Conservation (phyloP, 1,140 invertebrate species). For the Philotrypesis tridentata region DNA sequence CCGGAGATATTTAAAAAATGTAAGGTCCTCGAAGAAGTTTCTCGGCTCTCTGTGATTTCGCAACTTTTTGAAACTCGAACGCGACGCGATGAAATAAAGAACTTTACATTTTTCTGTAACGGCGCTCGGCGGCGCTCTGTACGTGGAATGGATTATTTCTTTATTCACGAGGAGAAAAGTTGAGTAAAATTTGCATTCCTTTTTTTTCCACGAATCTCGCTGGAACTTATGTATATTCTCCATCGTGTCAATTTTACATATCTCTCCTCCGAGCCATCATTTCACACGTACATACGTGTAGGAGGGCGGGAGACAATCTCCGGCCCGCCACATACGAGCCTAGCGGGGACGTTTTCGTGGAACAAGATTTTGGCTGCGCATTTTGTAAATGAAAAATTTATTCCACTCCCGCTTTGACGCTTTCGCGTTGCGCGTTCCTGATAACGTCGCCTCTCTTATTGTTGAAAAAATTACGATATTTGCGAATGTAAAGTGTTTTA, state of each 20-base stretch:
- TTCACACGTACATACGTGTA: background rate
- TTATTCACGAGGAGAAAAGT: background rate
- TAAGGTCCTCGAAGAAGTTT: no score
- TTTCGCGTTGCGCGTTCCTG: no score
- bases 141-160: background rate
- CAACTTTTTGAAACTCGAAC: background rate
- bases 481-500: no score
- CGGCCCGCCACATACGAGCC: background rate
- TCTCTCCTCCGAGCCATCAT: background rate
- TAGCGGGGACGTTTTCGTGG: background rate
- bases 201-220: background rate
- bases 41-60: background rate
- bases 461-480: no score
- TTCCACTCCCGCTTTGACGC: background rate
- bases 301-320: background rate
- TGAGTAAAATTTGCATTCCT: background rate
- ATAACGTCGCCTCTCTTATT: no score
- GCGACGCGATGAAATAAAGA: background rate
- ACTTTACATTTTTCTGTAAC: background rate
- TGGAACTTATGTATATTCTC: background rate
- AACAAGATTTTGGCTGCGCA: background rate
- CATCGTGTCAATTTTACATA: constrained; percentile 15
- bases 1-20: no score
- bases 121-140: no score
- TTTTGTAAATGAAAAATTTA: background rate